Percentiles rank a stretch among this genome's conserved stretches.
phyloP scores from a whole-genome alignment of 2,888 invertebrate species.

The Germaria angustata region DNA sequence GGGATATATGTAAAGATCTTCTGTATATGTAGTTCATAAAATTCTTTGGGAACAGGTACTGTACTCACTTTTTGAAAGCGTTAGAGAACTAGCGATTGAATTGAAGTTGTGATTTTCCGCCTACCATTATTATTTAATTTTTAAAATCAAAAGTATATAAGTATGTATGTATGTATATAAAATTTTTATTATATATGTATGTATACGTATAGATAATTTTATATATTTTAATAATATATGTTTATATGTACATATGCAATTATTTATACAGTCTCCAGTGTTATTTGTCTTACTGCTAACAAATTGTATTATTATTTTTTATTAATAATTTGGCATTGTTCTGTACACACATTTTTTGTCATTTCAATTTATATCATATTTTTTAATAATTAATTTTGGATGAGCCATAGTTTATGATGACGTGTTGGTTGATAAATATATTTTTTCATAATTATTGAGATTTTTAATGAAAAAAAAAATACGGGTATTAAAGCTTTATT shows the following conservation, averaged over 20 bases:
- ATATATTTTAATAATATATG: too few relatives aligned
- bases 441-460: too few relatives aligned
- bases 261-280: slow-evolving; percentile 61
- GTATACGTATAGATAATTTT: too few relatives aligned
- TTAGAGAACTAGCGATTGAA: not conserved
- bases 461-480: too few relatives aligned
- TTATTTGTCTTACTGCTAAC: slow-evolving; percentile 60
- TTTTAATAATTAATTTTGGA: too few relatives aligned
- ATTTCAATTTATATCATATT: slow-evolving; percentile 6
- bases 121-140: not conserved
- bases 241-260: too few relatives aligned
- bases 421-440: too few relatives aligned
- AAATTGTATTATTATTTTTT: slow-evolving; percentile 38
- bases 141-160: not conserved
- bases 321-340: slow-evolving; percentile 52
- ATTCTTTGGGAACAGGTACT: not conserved
- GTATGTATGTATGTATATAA: not conserved
- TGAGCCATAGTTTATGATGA: too few relatives aligned
- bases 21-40: not conserved
- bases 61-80: not conserved
- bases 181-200: too few relatives aligned
- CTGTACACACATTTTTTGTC: too few relatives aligned
- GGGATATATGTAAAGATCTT: not conserved
- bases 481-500: too few relatives aligned
- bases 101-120: not conserved